Base-by-base conservation (phyloP, 1,140 invertebrate species). In the Portunus trituberculatus region DNA sequence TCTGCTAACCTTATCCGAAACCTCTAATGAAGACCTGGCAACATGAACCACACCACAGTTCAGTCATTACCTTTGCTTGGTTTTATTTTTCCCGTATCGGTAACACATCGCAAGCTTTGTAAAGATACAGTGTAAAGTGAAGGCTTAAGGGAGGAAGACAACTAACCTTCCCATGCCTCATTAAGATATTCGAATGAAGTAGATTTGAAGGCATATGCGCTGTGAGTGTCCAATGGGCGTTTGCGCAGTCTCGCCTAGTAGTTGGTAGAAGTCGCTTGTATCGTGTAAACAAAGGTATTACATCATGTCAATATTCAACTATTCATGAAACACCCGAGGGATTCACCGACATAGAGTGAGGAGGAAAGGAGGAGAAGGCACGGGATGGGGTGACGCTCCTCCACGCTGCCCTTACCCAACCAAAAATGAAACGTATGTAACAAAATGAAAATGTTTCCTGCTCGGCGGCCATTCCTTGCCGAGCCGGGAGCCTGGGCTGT, bases 1-100 rank as follows among this genome's bases (percentile, higher is more conserved):
- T 92, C 82, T 95, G 91, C 94, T 92, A 45, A 92, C 94, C 52
- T 48, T 32, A 91, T 95, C 91, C 94, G 94, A 87, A 95, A 82
- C 82, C 94, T 46, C 7, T 45, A 39, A 25, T 28, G 32, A 59
- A 31, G 14, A 88, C 6, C 39, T 39, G 28, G 28, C 16, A 29
- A 25, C n/a, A 52, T 31, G 46, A n/a, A 52, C n/a, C 31, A 29
- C 25, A 2, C 2, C 86, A 20, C 12, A 20, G 20, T 7, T 76
- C 12, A 20, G n/a, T 12, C 67, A 1, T 76, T 20, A 7, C 8
- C 25, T 12, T 76, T 12, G n/a, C 67, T n/a, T n/a, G 20, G 20
- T n/a, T 7, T 20, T 76, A 76, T n/a, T n/a, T 25, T 8, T n/a
- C 20, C 0, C 8, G 20, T 20, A 25, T 20, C 20, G n/a, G 20